These are phyloP conservation scores for Conistra vaccinii DNA, from an alignment of 2,888 invertebrate species.

Conservation along the genomic window DNA sequence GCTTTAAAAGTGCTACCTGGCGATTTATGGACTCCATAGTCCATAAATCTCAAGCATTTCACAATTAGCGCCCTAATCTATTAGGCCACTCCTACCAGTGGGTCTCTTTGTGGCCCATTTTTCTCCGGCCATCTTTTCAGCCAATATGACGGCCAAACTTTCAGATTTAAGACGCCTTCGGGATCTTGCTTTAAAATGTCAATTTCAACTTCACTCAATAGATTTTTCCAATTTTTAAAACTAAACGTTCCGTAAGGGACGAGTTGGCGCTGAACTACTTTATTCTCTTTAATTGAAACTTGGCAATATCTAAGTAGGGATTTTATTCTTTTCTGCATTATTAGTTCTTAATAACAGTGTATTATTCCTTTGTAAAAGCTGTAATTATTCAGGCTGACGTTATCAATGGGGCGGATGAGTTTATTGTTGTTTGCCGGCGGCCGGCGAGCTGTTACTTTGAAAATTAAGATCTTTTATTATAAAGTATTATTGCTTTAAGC, in stretches of 20 bases:
- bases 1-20: slow-evolving; percentile 9
- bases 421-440: slow-evolving; percentile 43
- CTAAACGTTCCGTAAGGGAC: slow-evolving; percentile 36
- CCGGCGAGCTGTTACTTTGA: neutral
- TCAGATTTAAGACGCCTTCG: slow-evolving; percentile 30
- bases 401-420: slow-evolving; percentile 44
- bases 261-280: slow-evolving; percentile 55
- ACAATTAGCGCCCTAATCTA: slow-evolving; percentile 6
- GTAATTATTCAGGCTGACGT: slow-evolving; percentile 43
- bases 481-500: slow-evolving; percentile 42
- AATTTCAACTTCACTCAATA: slow-evolving; percentile 49
- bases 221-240: slow-evolving; percentile 47
- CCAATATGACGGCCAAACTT: slow-evolving; percentile 40
- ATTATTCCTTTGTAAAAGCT: slow-evolving; percentile 6
- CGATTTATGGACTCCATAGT: neutral
- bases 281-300: slow-evolving; percentile 59
- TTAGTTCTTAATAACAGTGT: slow-evolving; percentile 37
- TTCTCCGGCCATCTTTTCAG: slow-evolving; percentile 15
- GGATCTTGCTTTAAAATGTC: slow-evolving; percentile 37
- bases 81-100: neutral
- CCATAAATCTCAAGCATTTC: slow-evolving; percentile 9
- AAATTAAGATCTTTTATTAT: slow-evolving; percentile 29
- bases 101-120: slow-evolving; percentile 5
- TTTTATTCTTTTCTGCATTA: slow-evolving; percentile 33
- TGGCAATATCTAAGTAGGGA: slow-evolving; percentile 39